Evolutionary conservation across 2,113 vertebrate species (phyloP), one percentile per base, ranked within the genome.

Genomic region (Aleadryas rufinucha): DNA sequence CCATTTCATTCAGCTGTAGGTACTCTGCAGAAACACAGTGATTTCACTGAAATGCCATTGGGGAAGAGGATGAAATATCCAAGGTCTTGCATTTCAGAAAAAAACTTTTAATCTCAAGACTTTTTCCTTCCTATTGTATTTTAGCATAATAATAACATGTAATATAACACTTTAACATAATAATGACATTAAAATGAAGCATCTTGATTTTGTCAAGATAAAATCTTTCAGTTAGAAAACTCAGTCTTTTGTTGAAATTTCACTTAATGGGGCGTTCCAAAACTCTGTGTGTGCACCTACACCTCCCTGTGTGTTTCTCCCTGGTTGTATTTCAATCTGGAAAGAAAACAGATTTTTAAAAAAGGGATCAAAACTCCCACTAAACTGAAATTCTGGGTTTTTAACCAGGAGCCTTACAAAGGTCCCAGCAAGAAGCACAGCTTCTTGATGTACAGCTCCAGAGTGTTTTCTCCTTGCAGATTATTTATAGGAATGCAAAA

Each of bases 31-130:
- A 84, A 89, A 28, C 27, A n/a, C 16, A 30, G 33, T 42, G 21
- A n/a, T 89, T 95, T 91, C 70, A 90, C 18, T 79, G 71, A 91
- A 80, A 70, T 86, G 75, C 27, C 37, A 4, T 3, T 77, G 44
- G 4, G 16, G 22, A 86, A 16, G 18, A 16, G 11, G 19, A 1
- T 0, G 0, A 53, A 64, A 70, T 65, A 59, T 35, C 28, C 45
- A 53, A 83, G 31, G 28, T 10, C 45, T 94, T 94, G 17, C 20
- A 35, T 57, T 79, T 50, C 30, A 84, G 59, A 64, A 50, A 70
- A 84, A 69, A 76, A 1, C 10, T 60, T 82, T 24, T 39, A 26
- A 42, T 85, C n/a, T 57, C 19, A 66, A 77, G 5, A 12, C 20
- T 39, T 91, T 82, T 75, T 26, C 27, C 20, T 71, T 74, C 11